Base-by-base conservation (phyloP, 2,113 vertebrate genomes). In the Rhizomys pruinosus region DNA sequence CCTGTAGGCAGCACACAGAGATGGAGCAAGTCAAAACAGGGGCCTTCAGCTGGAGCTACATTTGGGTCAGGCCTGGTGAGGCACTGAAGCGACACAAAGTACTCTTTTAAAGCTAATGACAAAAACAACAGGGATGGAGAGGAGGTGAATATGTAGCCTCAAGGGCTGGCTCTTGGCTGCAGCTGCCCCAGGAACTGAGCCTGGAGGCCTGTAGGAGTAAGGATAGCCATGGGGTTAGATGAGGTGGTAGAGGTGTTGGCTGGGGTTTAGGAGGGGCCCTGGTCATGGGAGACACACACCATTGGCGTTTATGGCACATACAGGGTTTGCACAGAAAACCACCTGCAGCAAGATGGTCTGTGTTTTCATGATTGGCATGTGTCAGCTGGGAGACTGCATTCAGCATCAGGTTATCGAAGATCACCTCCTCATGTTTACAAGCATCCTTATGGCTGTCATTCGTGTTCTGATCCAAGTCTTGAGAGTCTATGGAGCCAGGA, bases 351-450 rank as follows among this genome's bases (percentile, higher is more conserved):
- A 99, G 98, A 87, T 99, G 98, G 97, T 99, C 99, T 0, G 99
- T 99, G 97, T 99, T 99, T 97, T 99, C 98, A 63, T 98, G 98
- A 95, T 99, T 99, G 78, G 98, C 97, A n/a, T 98, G 97, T 0
- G 99, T 99, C 86, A 99, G 96, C 91, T 99, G 99, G 61, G 99
- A 99, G 90, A 99, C 98, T 0, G 99, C 99, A 95, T 99, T 99
- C 96, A 99, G 97, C 98, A 99, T 99, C 96, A 99, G 97, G 95
- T 98, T 98, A 92, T 99, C 99, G 27, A 99, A 98, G 69, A 98
- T 97, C 13, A 98, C 98, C 98, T 98, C 98, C 92, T 98, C 98
- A 44, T 98, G 98, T 96, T 98, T 98, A 96, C 98, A 97, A 34
- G 98, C 97, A 89, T 99, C 99, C 74, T 99, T 98, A 68, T 97